phyloP scores from a whole-genome alignment of 1,140 invertebrate species.

The Gryllus bimaculatus region DNA sequence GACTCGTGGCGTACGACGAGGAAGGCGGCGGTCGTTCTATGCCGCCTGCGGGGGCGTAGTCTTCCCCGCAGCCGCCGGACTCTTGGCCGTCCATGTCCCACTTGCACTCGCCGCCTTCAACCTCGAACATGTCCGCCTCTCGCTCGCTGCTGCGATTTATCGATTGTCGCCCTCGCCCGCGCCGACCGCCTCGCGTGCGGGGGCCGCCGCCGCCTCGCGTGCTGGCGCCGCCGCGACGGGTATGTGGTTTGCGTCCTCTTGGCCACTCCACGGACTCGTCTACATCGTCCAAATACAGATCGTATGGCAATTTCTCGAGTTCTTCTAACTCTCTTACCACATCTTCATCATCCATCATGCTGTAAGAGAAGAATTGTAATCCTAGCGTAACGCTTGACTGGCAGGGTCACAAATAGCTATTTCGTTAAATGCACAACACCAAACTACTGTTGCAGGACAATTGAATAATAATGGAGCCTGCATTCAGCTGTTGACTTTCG shows the following conservation, averaged over 20 bases:
- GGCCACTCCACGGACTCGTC: not conserved
- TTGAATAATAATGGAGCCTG: not conserved
- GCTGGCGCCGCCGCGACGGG: too few relatives aligned
- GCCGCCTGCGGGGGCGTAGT: not conserved
- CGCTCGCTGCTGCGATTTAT: not conserved
- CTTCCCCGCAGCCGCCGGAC: not conserved
- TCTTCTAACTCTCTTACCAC: not conserved
- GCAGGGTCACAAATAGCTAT: not conserved
- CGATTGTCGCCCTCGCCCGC: too few relatives aligned
- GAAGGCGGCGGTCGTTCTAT: too few relatives aligned
- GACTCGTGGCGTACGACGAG: not conserved
- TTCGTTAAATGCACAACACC: conserved; percentile 1
- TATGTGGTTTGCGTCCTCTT: not conserved
- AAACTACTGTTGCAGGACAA: conserved; percentile 4
- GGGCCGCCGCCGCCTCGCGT: too few relatives aligned
- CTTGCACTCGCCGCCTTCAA: not conserved
- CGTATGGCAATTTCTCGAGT: not conserved
- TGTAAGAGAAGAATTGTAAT: not conserved
- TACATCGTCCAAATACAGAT: not conserved
- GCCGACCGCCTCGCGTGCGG: too few relatives aligned
- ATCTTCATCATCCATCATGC: not conserved
- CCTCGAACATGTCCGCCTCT: not conserved
- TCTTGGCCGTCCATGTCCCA: not conserved
- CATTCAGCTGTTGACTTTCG: too few relatives aligned
- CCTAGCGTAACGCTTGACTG: not conserved